These are phyloP conservation scores for Bradypodion pumilum DNA, from an alignment of 2,797 vertebrate genomes.

Conservation along the genomic window DNA sequence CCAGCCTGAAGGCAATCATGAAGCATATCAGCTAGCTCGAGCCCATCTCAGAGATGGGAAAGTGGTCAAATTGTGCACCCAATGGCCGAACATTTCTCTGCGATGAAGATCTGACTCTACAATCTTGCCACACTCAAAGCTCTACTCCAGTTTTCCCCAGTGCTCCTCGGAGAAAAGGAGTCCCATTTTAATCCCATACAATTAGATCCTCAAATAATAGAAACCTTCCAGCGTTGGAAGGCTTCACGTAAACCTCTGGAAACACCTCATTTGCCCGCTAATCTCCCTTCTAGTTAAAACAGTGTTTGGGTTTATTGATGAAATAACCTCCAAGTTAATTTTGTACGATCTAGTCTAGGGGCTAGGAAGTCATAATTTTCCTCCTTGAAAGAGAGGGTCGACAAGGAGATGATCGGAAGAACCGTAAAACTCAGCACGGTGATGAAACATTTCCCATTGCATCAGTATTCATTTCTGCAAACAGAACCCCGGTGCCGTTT, in stretches of 20 bases:
- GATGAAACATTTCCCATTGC: conserved; percentile 50
- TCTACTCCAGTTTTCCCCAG: neutral
- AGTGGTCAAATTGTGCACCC: no score
- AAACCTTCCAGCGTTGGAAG: neutral
- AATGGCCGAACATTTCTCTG: no score
- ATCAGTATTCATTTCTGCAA: conserved; percentile 78
- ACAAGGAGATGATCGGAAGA: neutral
- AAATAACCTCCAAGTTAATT: neutral
- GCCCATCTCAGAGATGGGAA: no score
- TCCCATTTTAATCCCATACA: neutral
- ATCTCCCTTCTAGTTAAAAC: neutral
- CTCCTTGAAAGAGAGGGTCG: neutral
- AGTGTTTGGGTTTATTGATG: neutral
- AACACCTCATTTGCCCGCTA: neutral
- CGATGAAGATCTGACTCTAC: neutral
- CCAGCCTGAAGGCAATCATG: no score
- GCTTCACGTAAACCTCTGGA: neutral
- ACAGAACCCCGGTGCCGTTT: conserved; percentile 73
- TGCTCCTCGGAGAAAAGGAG: neutral
- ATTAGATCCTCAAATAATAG: neutral
- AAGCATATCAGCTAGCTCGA: no score
- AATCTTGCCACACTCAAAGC: neutral
- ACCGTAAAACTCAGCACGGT: neutral
- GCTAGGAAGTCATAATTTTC: neutral
- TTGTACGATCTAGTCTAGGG: neutral